Conservation (phyloP, 2,113 vertebrate species). For the Phyllostomus hastatus region DNA sequence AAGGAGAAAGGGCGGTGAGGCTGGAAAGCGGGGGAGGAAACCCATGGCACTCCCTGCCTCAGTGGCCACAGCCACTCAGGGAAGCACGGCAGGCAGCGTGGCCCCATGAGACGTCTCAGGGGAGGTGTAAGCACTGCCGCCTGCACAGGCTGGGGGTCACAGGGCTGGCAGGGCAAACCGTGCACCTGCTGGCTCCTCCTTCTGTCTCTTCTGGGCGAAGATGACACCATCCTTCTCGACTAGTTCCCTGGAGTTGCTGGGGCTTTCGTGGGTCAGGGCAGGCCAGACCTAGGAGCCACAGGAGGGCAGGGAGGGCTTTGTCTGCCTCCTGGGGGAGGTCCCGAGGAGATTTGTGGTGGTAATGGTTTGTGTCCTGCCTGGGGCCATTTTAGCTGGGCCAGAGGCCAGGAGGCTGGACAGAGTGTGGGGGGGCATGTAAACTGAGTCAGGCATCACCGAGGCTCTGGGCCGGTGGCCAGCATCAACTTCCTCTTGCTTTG, state of each 20-base stretch:
- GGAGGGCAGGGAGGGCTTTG: no score
- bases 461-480: not conserved
- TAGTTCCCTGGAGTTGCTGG: not conserved
- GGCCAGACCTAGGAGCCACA: not conserved
- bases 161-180: not conserved
- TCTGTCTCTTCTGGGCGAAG: no score
- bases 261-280: not conserved
- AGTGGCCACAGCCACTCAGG: not conserved
- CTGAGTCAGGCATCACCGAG: not conserved
- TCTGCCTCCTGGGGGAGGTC: not conserved
- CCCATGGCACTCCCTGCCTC: no score
- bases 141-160: no score
- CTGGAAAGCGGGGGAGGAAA: no score
- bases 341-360: not conserved
- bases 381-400: not conserved
- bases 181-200: not conserved
- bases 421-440: not conserved
- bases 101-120: not conserved
- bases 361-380: not conserved
- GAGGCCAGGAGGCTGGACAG: not conserved
- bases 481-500: not conserved
- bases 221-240: not conserved
- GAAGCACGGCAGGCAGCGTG: fast-evolving
- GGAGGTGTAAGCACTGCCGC: no score
- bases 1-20: not conserved